Percentiles rank a stretch among this genome's conserved stretches.
phyloP scores from a whole-genome alignment of 2,888 invertebrate species.

The Nemapogon koenigi region DNA sequence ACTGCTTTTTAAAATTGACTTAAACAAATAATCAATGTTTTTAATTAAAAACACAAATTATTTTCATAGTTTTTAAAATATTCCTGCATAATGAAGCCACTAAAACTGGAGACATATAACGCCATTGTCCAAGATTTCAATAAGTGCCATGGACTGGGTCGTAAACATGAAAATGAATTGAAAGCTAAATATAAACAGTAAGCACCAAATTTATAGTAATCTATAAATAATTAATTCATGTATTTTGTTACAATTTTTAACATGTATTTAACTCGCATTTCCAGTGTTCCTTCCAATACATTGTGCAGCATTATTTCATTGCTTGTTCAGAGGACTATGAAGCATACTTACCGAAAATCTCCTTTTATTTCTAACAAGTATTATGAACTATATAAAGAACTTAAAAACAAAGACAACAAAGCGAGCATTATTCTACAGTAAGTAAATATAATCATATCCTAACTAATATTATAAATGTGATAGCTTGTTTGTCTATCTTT shows the following conservation, averaged over 20 bases:
- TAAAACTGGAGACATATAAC: slow-evolving; percentile 51
- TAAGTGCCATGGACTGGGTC: slow-evolving; percentile 59
- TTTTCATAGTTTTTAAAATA: slow-evolving; percentile 1
- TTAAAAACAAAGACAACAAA: slow-evolving; percentile 47
- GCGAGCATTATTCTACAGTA: slow-evolving; percentile 69
- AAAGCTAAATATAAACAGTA: slow-evolving; percentile 65
- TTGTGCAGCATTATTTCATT: slow-evolving; percentile 74
- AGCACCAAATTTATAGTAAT: slow-evolving; percentile 18
- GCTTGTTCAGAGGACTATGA: slow-evolving; percentile 70
- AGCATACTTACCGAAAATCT: slow-evolving; percentile 65
- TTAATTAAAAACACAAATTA: too few species aligned
- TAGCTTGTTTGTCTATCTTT: too few species aligned
- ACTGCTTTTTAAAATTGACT: too few species aligned
- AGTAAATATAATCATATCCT: slow-evolving; percentile 33
- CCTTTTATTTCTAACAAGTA: slow-evolving; percentile 63
- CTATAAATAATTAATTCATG: slow-evolving; percentile 5
- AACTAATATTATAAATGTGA: too few species aligned
- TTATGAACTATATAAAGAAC: slow-evolving; percentile 59
- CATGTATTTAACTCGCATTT: too few species aligned
- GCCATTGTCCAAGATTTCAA: slow-evolving; percentile 63
- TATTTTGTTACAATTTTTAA: slow-evolving; percentile 9
- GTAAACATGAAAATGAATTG: slow-evolving; percentile 67
- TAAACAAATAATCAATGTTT: too few species aligned
- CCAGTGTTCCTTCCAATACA: slow-evolving; percentile 65
- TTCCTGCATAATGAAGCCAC: slow-evolving; percentile 26